Percentiles rank a stretch among this genome's conserved stretches.
Conservation (phyloP, 2,888 invertebrate species). For the Monochamus alternatus region DNA sequence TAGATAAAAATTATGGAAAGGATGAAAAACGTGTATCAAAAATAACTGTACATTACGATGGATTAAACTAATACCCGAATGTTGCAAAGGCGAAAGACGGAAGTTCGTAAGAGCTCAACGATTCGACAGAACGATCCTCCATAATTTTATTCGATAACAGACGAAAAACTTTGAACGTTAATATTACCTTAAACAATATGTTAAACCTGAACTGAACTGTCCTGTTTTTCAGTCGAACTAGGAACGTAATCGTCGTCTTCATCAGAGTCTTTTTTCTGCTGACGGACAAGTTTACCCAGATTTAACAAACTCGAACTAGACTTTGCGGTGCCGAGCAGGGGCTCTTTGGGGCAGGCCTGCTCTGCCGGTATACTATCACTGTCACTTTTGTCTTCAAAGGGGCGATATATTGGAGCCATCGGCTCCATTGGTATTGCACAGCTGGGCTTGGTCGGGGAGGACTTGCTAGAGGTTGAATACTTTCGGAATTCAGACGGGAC, state of each 20-base stretch:
- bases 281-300: slow-evolving; percentile 60
- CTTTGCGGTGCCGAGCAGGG: slow-evolving; percentile 64
- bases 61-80: slow-evolving; percentile 17
- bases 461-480: slow-evolving; percentile 65
- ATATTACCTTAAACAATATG: neutral
- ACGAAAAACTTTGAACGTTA: neutral
- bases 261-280: slow-evolving; percentile 49
- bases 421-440: slow-evolving; percentile 28
- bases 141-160: slow-evolving; percentile 17
- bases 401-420: neutral
- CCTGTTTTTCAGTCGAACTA: neutral
- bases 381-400: slow-evolving; percentile 36
- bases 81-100: slow-evolving; percentile 14
- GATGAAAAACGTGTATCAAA: slow-evolving; percentile 45
- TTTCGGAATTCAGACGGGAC: slow-evolving; percentile 70
- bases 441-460: slow-evolving; percentile 59
- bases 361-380: slow-evolving; percentile 60
- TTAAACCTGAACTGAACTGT: neutral
- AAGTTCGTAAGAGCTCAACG: neutral
- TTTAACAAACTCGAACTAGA: slow-evolving; percentile 60
- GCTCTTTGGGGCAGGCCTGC: slow-evolving; percentile 66
- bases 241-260: slow-evolving; percentile 50
- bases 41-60: slow-evolving; percentile 35
- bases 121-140: neutral
- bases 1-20: slow-evolving; percentile 46